A percentile compares a stretch with the other conserved stretches of the same genome.
phyloP scores from a whole-genome alignment of 2,888 invertebrate genomes.

The Parnassius orleans region DNA sequence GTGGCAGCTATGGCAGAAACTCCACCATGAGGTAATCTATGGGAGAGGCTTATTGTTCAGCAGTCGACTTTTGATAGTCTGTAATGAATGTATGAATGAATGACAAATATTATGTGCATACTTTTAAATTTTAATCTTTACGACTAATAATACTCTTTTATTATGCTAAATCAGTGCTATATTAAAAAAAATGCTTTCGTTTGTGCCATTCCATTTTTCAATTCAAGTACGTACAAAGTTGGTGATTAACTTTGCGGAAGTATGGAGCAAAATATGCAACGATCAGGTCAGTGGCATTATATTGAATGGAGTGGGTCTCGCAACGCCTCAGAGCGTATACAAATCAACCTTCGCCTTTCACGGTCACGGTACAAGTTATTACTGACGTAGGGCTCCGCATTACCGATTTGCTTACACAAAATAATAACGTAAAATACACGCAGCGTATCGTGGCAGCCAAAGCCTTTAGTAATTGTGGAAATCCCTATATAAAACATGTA shows the following conservation, averaged over 20 bases:
- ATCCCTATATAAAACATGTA: no score
- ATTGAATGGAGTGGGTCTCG: constrained; percentile 14
- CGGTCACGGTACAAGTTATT: constrained; percentile 13
- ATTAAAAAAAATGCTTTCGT: no score
- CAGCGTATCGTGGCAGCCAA: neutral
- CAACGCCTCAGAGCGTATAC: constrained; percentile 6
- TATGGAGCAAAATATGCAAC: constrained; percentile 8
- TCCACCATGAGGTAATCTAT: no score
- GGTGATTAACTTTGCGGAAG: constrained; percentile 4
- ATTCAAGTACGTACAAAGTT: neutral
- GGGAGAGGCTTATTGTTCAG: no score
- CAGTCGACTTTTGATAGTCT: no score
- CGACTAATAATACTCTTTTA: no score
- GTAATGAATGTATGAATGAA: no score
- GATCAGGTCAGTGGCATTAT: constrained; percentile 27
- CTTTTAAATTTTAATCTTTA: no score
- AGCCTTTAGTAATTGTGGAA: neutral
- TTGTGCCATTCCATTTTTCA: no score
- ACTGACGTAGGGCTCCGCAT: neutral
- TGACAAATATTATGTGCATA: no score
- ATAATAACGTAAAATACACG: neutral
- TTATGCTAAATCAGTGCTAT: no score
- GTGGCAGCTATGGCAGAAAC: no score
- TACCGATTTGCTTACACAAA: neutral
- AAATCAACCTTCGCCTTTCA: constrained; percentile 27